phyloP scores from a whole-genome alignment of 2,113 vertebrate genomes.

The Atlantisia rogersi region DNA sequence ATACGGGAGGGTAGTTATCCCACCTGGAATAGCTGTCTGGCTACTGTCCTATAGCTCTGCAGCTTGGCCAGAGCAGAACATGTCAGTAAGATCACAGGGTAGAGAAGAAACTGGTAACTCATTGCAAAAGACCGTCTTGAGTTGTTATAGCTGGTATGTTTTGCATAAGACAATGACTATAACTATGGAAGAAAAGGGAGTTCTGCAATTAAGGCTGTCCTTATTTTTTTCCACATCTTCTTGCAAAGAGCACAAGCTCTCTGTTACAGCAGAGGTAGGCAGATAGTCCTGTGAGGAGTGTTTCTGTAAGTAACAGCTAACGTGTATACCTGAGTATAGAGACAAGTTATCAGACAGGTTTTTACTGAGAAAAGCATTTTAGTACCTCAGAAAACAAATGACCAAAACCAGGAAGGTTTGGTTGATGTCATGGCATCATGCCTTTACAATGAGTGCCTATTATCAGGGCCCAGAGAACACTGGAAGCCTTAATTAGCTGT shows the following conservation, averaged over 20 bases:
- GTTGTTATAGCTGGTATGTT: background rate
- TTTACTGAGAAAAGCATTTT: background rate
- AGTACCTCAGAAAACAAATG: background rate
- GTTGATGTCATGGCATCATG: too few species aligned
- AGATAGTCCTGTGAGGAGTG: background rate
- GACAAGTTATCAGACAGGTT: background rate
- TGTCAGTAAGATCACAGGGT: background rate
- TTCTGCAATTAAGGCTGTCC: background rate
- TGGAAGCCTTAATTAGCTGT: background rate
- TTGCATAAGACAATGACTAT: background rate
- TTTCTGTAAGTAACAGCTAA: background rate
- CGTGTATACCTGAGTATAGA: background rate
- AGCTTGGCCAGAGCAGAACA: background rate
- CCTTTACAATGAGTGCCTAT: background rate
- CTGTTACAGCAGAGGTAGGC: background rate
- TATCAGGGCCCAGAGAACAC: background rate
- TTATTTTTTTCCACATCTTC: background rate
- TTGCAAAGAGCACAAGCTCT: background rate
- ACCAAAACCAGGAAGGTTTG: background rate
- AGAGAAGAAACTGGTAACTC: background rate
- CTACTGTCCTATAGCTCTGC: background rate
- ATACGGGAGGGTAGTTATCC: background rate
- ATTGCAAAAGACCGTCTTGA: background rate
- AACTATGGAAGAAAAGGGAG: background rate
- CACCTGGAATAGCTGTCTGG: background rate